Evolutionary conservation across 2,113 vertebrate species (phyloP).

Genomic region (Mungos mungo): DNA sequence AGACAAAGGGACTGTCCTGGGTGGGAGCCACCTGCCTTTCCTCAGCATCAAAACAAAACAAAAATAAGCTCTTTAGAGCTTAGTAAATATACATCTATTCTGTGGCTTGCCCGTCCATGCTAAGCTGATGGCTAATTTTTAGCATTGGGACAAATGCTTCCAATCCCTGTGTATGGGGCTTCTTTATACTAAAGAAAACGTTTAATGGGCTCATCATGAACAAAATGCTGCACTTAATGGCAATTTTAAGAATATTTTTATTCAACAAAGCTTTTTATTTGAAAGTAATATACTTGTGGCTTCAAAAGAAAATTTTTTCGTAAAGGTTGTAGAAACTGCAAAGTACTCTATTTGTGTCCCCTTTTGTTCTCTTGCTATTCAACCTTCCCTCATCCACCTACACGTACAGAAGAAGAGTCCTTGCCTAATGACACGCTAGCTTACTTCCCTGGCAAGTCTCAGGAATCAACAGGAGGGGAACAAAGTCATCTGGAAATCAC

Average conservation of each 20-base stretch:
- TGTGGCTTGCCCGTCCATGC: not conserved
- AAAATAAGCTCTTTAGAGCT: not conserved
- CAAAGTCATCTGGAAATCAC: not conserved
- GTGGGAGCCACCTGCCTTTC: not conserved
- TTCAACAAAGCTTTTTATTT: slow-evolving; percentile 37
- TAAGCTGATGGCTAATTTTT: not conserved
- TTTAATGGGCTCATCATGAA: slow-evolving; percentile 26
- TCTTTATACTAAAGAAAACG: slow-evolving; percentile 9
- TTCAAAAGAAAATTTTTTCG: slow-evolving; percentile 36
- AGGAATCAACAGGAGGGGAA: not conserved
- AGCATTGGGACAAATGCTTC: not conserved
- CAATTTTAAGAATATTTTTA: slow-evolving; percentile 51
- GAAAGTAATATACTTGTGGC: slow-evolving; percentile 41
- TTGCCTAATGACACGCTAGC: not conserved
- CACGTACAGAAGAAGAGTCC: not conserved
- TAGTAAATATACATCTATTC: not conserved
- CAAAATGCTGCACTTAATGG: not conserved
- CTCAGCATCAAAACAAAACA: not conserved
- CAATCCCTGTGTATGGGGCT: not conserved
- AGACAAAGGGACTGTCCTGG: not conserved
- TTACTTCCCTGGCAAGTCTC: not conserved
- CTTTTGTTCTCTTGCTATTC: slow-evolving; percentile 29
- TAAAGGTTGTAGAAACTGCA: slow-evolving; percentile 35
- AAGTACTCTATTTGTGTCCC: slow-evolving; percentile 13
- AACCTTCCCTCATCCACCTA: not conserved